Conservation (phyloP, 2,888 invertebrate species). For the Troglohyphantes excavatus region DNA sequence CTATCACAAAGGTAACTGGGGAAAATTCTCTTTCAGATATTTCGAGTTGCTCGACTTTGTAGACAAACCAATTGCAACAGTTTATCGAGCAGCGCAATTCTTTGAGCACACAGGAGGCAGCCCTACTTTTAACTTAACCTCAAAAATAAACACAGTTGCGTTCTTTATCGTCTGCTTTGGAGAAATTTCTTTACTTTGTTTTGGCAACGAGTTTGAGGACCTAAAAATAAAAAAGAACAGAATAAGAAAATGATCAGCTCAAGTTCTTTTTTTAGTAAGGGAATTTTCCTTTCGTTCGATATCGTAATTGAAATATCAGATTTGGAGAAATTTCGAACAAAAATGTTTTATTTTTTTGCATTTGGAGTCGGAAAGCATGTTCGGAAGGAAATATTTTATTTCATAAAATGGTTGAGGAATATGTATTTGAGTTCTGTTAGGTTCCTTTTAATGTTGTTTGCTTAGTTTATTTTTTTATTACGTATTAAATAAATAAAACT, state of each 20-base stretch:
- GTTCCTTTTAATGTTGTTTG: background rate
- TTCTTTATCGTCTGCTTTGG: constrained; percentile 59
- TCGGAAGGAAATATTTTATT: constrained; percentile 31
- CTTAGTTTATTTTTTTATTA: background rate
- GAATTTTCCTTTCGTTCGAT: constrained; percentile 26
- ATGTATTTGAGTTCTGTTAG: background rate
- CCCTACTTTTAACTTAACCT: constrained; percentile 71
- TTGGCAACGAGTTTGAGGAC: constrained; percentile 53
- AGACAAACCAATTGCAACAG: constrained; percentile 71
- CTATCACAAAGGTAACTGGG: constrained; percentile 50
- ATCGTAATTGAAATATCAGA: constrained; percentile 74
- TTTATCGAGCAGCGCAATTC: constrained; percentile 72
- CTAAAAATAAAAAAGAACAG: background rate
- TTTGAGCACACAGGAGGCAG: constrained; percentile 63
- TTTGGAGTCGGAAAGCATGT: constrained; percentile 19
- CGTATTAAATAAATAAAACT: background rate
- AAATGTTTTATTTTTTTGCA: constrained; percentile 21
- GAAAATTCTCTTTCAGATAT: constrained; percentile 69
- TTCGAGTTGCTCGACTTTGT: constrained; percentile 68
- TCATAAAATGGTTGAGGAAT: background rate
- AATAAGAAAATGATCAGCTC: constrained; percentile 2
- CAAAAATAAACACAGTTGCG: constrained; percentile 70
- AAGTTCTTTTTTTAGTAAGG: background rate
- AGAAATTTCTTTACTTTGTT: constrained; percentile 65
- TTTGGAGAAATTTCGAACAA: constrained; percentile 41